A percentile compares a stretch with the other conserved stretches of the same genome.
Evolutionary conservation across 2,888 invertebrate species (phyloP).

Genomic region (Heterodera filipjevi): DNA sequence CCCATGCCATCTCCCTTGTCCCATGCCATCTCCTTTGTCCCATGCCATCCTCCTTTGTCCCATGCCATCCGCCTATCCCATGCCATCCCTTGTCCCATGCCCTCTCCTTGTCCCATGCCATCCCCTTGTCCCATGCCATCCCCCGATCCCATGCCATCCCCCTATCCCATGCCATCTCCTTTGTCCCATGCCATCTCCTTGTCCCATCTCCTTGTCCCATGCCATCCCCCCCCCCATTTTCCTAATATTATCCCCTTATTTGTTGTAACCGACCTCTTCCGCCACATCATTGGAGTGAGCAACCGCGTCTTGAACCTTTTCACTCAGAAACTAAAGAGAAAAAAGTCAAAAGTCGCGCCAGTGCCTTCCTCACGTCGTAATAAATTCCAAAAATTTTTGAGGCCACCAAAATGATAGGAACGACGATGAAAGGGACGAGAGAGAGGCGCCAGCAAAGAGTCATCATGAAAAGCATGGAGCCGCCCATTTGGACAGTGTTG

Average conservation of each 20-base stretch:
- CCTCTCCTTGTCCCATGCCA: too few relatives aligned
- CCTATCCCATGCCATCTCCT: too few relatives aligned
- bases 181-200: too few relatives aligned
- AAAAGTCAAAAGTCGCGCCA: not conserved
- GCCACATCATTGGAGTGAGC: slow-evolving; percentile 67
- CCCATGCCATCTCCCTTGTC: too few relatives aligned
- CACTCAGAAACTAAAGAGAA: slow-evolving; percentile 56
- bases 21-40: too few relatives aligned
- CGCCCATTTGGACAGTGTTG: slow-evolving; percentile 66
- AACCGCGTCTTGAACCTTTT: slow-evolving; percentile 66
- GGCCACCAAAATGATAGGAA: slow-evolving; percentile 67
- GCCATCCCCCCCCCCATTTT: not conserved
- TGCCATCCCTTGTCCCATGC: too few relatives aligned
- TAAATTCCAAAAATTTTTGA: slow-evolving; percentile 67
- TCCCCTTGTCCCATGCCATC: too few relatives aligned
- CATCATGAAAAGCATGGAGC: slow-evolving; percentile 67
- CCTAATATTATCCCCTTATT: not conserved
- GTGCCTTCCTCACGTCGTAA: slow-evolving; percentile 63
- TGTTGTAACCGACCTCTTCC: slow-evolving; percentile 66
- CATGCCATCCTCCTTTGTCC: too few relatives aligned
- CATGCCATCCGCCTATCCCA: too few relatives aligned
- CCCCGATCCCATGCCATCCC: too few relatives aligned
- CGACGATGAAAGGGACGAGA: slow-evolving; percentile 66
- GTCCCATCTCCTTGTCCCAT: too few relatives aligned
- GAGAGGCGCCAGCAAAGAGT: slow-evolving; percentile 67